Percentiles rank a stretch among this genome's conserved stretches.
phyloP scores from a whole-genome alignment of 2,797 vertebrate species.

The Chaenodraco wilsoni region DNA sequence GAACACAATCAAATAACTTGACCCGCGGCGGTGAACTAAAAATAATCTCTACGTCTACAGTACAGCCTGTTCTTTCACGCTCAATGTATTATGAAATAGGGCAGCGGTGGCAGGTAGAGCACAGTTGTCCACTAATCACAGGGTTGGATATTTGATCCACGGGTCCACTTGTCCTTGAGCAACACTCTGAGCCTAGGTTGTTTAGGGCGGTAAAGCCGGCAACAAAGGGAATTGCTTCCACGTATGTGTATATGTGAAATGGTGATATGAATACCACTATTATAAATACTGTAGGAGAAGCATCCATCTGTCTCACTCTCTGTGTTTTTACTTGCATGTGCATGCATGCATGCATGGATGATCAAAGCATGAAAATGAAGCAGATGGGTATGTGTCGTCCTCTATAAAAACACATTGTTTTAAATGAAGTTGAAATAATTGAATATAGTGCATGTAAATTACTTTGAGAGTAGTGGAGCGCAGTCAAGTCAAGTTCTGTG shows the following conservation, averaged over 20 bases:
- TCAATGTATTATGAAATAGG: slow-evolving; percentile 16
- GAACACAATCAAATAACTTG: slow-evolving; percentile 29
- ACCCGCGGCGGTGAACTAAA: slow-evolving; percentile 3
- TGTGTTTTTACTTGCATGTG: not conserved
- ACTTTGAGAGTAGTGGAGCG: slow-evolving; percentile 36
- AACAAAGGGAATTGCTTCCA: not conserved
- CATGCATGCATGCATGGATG: slow-evolving; percentile 37
- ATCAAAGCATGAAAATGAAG: slow-evolving; percentile 50
- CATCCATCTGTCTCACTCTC: not conserved
- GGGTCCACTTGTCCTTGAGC: not conserved
- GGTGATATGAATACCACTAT: not conserved
- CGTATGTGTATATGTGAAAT: not conserved
- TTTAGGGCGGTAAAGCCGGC: not conserved
- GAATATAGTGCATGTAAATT: slow-evolving; percentile 32
- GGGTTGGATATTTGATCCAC: not conserved
- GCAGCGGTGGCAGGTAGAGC: slow-evolving; percentile 4
- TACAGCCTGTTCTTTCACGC: slow-evolving; percentile 6
- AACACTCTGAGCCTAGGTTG: not conserved
- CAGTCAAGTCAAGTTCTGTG: slow-evolving; percentile 44
- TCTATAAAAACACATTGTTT: slow-evolving; percentile 35
- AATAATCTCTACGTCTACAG: slow-evolving; percentile 17
- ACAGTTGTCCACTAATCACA: not conserved
- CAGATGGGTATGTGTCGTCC: slow-evolving; percentile 59
- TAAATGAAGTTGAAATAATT: slow-evolving; percentile 61
- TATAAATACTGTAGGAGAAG: not conserved